Conservation (phyloP, 2,797 vertebrate genomes). For the Phataginus tricuspis region DNA sequence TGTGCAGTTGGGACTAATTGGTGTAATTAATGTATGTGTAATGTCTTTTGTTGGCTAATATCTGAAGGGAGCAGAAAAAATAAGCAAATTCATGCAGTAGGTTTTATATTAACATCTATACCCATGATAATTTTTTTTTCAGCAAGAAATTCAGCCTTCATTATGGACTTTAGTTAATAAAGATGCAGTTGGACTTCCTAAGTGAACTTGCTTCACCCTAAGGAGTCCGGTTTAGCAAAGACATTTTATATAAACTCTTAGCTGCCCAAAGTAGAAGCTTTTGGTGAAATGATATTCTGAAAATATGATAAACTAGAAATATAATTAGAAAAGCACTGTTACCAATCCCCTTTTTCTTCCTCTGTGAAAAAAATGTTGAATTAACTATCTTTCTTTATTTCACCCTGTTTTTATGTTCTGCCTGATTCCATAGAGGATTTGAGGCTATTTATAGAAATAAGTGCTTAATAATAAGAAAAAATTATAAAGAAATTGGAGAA, state of each 20-base stretch:
- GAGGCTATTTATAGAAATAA: neutral
- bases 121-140: constrained; percentile 11
- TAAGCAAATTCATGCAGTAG: constrained; percentile 59
- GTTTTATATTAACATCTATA: constrained; percentile 66
- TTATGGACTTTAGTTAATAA: constrained; percentile 56
- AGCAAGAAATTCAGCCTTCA: constrained; percentile 46
- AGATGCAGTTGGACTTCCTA: constrained; percentile 54
- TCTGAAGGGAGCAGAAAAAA: constrained; percentile 60
- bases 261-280: neutral
- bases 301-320: neutral
- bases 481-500: neutral
- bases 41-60: constrained; percentile 57
- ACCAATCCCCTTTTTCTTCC: neutral
- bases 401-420: neutral
- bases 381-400: neutral
- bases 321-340: constrained; percentile 21
- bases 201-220: neutral
- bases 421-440: neutral
- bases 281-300: neutral
- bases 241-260: constrained; percentile 47
- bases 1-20: constrained; percentile 61
- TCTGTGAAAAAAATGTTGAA: constrained; percentile 19
- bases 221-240: constrained; percentile 36
- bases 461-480: neutral
- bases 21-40: constrained; percentile 67